These are phyloP conservation scores for Silurus meridionalis DNA, from an alignment of 2,113 vertebrate genomes.

Conservation along the genomic window DNA sequence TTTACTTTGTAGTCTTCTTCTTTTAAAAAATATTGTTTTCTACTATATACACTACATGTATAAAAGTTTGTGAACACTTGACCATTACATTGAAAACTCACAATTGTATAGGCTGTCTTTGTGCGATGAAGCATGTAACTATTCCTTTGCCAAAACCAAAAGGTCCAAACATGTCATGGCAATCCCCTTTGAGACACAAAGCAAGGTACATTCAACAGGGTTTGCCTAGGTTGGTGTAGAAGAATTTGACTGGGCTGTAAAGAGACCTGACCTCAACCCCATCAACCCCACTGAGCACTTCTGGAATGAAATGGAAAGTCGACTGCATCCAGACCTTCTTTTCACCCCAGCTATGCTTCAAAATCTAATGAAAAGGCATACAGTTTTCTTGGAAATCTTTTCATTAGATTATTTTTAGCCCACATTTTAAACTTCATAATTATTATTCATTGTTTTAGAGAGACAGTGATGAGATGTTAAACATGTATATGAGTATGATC, in stretches of 20 bases:
- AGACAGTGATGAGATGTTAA: no score
- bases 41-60: background rate
- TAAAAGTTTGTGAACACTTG: background rate
- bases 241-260: background rate
- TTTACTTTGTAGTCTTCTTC: background rate
- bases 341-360: no score
- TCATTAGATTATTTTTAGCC: no score
- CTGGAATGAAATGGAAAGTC: background rate
- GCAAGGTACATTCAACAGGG: background rate
- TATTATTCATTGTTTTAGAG: no score
- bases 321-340: no score
- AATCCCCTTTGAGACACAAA: background rate
- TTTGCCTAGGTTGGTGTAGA: background rate
- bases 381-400: no score
- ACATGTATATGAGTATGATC: no score
- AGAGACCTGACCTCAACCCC: background rate
- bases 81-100: background rate
- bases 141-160: background rate
- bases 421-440: no score
- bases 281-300: background rate
- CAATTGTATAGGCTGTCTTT: background rate
- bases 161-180: background rate
- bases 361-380: no score
- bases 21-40: background rate
- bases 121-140: background rate